Evolutionary conservation across 2,797 vertebrate species (phyloP), one percentile per base, ranked within the genome.

Genomic region (Hydrophis major): DNA sequence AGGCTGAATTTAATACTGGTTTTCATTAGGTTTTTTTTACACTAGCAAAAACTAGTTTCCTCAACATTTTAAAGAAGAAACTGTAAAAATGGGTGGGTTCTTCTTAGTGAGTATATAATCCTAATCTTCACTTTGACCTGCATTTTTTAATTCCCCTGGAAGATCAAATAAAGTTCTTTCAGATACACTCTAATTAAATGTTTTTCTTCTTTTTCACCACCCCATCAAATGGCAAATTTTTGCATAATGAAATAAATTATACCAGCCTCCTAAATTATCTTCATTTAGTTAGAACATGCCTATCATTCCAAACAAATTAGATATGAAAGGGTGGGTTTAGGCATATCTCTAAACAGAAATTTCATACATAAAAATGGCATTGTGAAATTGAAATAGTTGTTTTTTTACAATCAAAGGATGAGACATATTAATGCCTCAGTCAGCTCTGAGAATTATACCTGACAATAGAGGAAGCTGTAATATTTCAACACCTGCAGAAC

Each of bases 221-320:
- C 32, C 11, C 37, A 42, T 37, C 95, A 96, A 97, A 95, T 89
- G 93, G 96, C 95, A 92, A 96, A 97, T 96, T 97, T 96, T 96
- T 97, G 94, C 96, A 59, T 96, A 97, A 96, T 97, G 95, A 96
- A 97, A 97, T 97, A 97, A 96, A 97, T 97, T 93, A 2, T 96
- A 96, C 96, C 96, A 95, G 96, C 96, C 93, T 95, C 94, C 93
- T 96, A 95, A 97, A 96, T 96, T 97, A 95, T 95, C 92, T 57
- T 96, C 78, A 94, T 97, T 60, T 93, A 95, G 97, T 97, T 94
- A 93, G 96, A 95, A 97, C 97, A 96, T 97, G 97, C 96, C 96
- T 97, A 92, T 97, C 97, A 97, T 97, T 97, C 97, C 97, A 97
- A 96, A 96, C 96, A 96, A 97, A 96, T 97, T 96, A 97, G 96